Percentiles rank a stretch among this genome's conserved stretches.
These are phyloP conservation scores for Hyposoter didymator DNA, from an alignment of 2,888 invertebrate genomes.

Conservation along the genomic window DNA sequence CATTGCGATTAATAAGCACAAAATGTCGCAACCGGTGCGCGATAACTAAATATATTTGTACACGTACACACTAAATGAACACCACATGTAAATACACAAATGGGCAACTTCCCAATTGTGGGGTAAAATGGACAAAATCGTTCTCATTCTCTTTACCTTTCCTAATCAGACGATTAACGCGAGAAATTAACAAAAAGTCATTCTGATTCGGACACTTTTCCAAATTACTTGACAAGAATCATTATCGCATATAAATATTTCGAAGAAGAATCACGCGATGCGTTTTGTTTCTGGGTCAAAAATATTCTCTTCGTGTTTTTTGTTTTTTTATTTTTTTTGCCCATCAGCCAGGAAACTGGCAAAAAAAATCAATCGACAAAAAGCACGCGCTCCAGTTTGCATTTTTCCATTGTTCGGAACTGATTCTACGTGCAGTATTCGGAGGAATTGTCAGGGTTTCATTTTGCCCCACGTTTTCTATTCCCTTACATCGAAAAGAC, in stretches of 20 bases:
- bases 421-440: not conserved
- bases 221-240: not conserved
- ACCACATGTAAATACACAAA: not conserved
- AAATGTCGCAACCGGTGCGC: slow-evolving; percentile 72
- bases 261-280: no score
- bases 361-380: no score
- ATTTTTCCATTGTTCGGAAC: not conserved
- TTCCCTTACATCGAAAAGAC: not conserved
- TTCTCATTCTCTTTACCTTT: not conserved
- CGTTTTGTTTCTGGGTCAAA: no score
- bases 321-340: no score
- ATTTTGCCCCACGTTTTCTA: not conserved
- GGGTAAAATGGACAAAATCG: not conserved
- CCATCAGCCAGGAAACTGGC: no score
- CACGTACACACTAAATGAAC: slow-evolving; percentile 5
- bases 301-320: no score
- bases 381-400: not conserved
- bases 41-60: slow-evolving; percentile 28
- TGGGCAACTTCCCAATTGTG: not conserved
- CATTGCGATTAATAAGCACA: slow-evolving; percentile 80
- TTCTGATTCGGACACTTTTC: not conserved
- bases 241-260: no score
- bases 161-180: not conserved
- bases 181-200: not conserved
- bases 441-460: not conserved